These are phyloP conservation scores for Cloeon dipterum DNA, from an alignment of 2,888 invertebrate species.

Conservation along the genomic window DNA sequence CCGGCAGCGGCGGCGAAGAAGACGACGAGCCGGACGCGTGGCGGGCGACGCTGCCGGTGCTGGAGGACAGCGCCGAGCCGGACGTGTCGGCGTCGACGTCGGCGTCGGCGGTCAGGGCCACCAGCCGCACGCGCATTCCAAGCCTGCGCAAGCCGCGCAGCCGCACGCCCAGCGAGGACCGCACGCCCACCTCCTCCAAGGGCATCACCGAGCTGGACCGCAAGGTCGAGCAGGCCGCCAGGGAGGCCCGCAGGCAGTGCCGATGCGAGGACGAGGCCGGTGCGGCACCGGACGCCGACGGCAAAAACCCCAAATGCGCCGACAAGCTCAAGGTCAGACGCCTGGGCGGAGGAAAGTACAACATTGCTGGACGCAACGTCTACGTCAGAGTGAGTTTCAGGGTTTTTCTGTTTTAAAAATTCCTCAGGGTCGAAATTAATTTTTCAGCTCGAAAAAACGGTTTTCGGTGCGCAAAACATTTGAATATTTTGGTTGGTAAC, in stretches of 20 bases:
- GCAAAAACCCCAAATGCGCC: conserved; percentile 27
- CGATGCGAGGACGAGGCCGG: conserved; percentile 33
- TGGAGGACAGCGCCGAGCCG: background rate
- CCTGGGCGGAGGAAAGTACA: conserved; percentile 68
- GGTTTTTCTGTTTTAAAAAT: no score
- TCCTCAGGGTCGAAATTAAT: no score
- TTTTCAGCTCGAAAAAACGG: no score
- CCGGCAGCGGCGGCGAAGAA: background rate
- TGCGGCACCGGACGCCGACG: background rate
- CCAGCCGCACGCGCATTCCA: background rate
- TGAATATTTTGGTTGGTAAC: no score
- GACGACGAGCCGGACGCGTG: background rate
- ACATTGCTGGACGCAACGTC: conserved; percentile 66
- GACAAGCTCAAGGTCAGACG: conserved; percentile 48
- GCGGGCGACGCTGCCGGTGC: no score
- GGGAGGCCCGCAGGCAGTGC: conserved; percentile 49
- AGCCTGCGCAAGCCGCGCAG: no score
- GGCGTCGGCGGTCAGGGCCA: no score
- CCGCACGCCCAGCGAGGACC: no score
- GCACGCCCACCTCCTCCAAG: background rate
- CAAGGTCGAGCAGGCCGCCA: conserved; percentile 42
- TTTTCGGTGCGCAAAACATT: no score
- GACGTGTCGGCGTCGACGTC: background rate
- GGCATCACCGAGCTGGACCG: background rate
- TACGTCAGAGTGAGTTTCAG: conserved; percentile 69